phyloP scores from a whole-genome alignment of 30 jellyfish, hydroid and myxozoan genomes.

The Chironex yamaguchii region DNA sequence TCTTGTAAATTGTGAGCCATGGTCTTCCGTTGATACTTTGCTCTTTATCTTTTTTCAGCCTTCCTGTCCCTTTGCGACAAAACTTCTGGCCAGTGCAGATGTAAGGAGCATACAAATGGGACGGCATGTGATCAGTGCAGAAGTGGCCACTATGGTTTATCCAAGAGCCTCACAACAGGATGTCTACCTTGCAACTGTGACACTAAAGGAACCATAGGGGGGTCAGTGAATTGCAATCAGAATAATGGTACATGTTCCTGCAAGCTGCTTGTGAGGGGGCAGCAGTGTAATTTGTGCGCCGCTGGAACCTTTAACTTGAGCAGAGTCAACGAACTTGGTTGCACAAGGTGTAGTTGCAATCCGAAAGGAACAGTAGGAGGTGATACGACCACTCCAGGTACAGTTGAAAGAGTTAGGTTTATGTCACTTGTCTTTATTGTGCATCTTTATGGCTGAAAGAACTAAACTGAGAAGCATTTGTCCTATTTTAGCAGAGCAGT shows the following conservation, averaged over 20 bases:
- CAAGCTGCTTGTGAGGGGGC: conserved; percentile 85
- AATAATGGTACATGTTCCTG: conserved; percentile 89
- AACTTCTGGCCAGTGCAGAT: conserved; percentile 82
- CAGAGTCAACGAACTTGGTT: conserved; percentile 78
- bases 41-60: no score
- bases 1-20: no score
- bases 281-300: conserved; percentile 82
- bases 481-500: no score
- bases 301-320: conserved; percentile 87
- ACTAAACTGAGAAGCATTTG: no score
- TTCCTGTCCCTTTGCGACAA: conserved; percentile 73
- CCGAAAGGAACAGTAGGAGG: conserved; percentile 96
- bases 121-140: conserved; percentile 80
- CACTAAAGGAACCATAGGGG: conserved; percentile 82
- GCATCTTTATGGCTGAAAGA: background rate
- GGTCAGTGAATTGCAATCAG: conserved; percentile 81
- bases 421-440: no score
- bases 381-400: conserved; percentile 80
- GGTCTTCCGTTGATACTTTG: no score
- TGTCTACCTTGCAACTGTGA: conserved; percentile 92
- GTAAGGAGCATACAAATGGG: conserved; percentile 86
- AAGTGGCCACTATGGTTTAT: conserved; percentile 78
- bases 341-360: conserved; percentile 88
- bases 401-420: no score
- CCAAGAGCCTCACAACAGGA: conserved; percentile 69